phyloP scores from a whole-genome alignment of 2,113 vertebrate species.

The Tachycineta bicolor region DNA sequence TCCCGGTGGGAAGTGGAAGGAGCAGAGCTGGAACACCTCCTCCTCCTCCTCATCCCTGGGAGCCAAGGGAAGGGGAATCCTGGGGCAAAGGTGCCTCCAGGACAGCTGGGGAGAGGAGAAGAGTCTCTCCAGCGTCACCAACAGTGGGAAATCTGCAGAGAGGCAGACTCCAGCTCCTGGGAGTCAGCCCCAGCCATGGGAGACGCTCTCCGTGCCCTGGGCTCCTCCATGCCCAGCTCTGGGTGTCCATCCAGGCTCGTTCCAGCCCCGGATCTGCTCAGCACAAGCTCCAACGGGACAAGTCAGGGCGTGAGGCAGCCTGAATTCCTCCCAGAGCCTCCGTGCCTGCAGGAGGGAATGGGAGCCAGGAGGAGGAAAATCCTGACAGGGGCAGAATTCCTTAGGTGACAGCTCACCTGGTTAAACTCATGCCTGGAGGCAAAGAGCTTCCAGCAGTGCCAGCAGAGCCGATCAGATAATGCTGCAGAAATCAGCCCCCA shows the following conservation, averaged over 20 bases:
- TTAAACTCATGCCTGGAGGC: not conserved
- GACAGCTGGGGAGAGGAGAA: not conserved
- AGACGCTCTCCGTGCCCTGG: not conserved
- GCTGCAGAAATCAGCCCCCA: not conserved
- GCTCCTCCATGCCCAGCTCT: not conserved
- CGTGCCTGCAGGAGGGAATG: fast-evolving
- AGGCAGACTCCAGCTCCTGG: not conserved
- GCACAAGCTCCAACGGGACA: not conserved
- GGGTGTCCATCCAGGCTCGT: fast-evolving
- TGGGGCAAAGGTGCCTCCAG: not conserved
- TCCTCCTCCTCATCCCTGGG: not conserved
- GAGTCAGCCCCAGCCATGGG: not conserved
- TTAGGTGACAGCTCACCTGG: slow-evolving; percentile 8
- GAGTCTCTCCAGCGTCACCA: not conserved
- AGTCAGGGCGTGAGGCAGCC: not conserved
- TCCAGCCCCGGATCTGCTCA: not conserved
- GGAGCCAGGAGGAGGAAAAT: not conserved
- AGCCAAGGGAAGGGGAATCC: not conserved
- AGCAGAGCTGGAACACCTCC: not conserved
- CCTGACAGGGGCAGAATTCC: not conserved
- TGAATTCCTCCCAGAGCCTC: not conserved
- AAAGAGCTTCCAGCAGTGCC: slow-evolving; percentile 1
- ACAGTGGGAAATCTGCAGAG: not conserved
- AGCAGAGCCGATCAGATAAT: not conserved
- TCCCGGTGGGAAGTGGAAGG: not conserved